Base-by-base conservation (phyloP, 1,140 invertebrate genomes). In the Scaptomyza hsui region DNA sequence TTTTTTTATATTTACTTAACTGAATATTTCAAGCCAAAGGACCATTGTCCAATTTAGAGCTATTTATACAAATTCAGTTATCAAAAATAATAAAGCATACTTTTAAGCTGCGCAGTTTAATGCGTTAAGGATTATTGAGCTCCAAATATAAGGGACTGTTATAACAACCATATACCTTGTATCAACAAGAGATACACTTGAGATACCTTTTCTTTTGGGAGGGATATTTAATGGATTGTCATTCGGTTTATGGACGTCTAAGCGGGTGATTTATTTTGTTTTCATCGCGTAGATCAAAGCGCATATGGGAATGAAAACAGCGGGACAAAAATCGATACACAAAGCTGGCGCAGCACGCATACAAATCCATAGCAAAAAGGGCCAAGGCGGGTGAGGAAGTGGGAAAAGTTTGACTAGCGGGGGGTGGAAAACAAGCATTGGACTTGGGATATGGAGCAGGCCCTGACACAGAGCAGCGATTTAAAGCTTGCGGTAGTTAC, bases 261-360 rank as follows among this genome's bases (percentile, higher is more conserved):
- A 52, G n/a, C 19, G 44, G 35, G 26, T 42, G 47, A 71, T 72
- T 75, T 75, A 64, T 64, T 60, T 62, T 75, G 76, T 68, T 78
- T 83, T 61, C 65, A 80, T 73, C 62, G 77, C 56, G 80, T 67
- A 65, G 73, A 75, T 60, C 39, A 70, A 67, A 85, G 72, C 73
- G 59, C 44, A 75, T 71, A 74, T 76, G 62, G 71, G 60, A 26
- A 61, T 72, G 37, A 75, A 73, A 75, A 75, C 61, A 75, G 68
- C 53, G 57, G 75, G 37, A 62, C 52, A 68, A 85, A 85, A 85
- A 85, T 86, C 81, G 78, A 85, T 85, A 85, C 42, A 57, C 15
- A 44, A 21, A 70, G 62, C 55, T 78, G 59, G 67, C 61, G 63
- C 60, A 69, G 53, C 69, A 65, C 68, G 64, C 73, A 65, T 67